A percentile compares a stretch with the other conserved stretches of the same genome.
Evolutionary conservation across 2,797 vertebrate genomes (phyloP).

Genomic region (Pipistrellus nathusii): DNA sequence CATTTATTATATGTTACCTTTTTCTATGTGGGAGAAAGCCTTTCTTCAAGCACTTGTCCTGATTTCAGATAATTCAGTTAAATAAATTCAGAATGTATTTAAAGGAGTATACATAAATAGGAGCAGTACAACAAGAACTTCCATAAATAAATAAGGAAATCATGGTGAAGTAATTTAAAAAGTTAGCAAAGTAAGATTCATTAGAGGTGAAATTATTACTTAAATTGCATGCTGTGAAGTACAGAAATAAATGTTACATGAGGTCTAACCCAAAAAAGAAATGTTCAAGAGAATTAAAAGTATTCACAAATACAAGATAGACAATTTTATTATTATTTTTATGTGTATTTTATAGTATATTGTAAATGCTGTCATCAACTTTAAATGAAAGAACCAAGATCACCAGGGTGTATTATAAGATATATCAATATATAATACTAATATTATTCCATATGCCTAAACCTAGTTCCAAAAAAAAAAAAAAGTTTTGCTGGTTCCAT

Average conservation of each 20-base stretch:
- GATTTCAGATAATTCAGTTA: no score
- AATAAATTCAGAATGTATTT: neutral
- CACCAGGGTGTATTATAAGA: neutral
- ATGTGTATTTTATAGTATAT: neutral
- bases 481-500: neutral
- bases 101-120: conserved; percentile 31
- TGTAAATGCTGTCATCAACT: neutral
- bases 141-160: conserved; percentile 20
- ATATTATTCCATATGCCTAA: neutral
- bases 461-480: neutral
- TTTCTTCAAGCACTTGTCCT: no score
- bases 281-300: neutral
- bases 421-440: neutral
- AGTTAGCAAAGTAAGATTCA: neutral
- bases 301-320: neutral
- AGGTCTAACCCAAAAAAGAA: neutral
- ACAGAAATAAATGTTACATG: neutral
- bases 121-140: neutral
- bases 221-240: neutral
- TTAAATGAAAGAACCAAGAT: neutral
- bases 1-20: neutral
- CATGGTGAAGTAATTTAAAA: conserved; percentile 1
- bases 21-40: no score
- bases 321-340: neutral
- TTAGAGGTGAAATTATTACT: neutral